These are phyloP conservation scores for Oryctolagus cuniculus DNA, from an alignment of 2,113 vertebrate species.

Conservation along the genomic window mOryCun1.1 NC_091434.1:29390501-29391000, in stretches of 20 bases:
- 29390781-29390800: not conserved
- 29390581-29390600: slow-evolving; percentile 6
- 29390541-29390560: not conserved
- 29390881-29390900: not conserved
- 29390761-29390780: not conserved
- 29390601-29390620: not conserved
- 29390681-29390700: not conserved
- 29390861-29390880: not conserved
- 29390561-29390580: not conserved
- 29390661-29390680: not conserved
- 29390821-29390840: not conserved
- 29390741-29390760: not conserved
- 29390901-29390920: not conserved
- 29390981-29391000: not conserved
- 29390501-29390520: slow-evolving; percentile 6
- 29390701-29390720: slow-evolving; percentile 30
- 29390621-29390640: not conserved
- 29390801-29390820: not conserved
- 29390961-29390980: not conserved
- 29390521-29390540: not conserved
- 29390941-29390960: not conserved
- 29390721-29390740: not conserved
- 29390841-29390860: not conserved
- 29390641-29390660: not conserved
- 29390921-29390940: not conserved